phyloP scores from a whole-genome alignment of 1,140 invertebrate species.

The Dendroctonus ponderosae region DNA sequence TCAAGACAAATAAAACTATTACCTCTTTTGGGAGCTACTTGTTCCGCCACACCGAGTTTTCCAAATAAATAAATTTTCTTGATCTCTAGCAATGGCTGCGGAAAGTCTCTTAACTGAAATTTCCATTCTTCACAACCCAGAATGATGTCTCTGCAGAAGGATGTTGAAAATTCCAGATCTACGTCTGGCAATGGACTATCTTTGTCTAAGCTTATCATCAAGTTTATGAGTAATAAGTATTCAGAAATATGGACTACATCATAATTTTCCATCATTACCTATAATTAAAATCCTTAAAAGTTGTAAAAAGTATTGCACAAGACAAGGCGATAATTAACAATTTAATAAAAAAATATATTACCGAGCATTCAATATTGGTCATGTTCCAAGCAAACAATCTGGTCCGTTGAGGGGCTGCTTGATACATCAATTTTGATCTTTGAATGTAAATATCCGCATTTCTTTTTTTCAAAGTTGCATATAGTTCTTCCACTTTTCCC shows the following conservation, averaged over 20 bases:
- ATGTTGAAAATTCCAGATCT: slow-evolving; percentile 82
- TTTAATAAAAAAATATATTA: slow-evolving; percentile 12
- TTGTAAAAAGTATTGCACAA: too few relatives aligned
- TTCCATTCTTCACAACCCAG: slow-evolving; percentile 81
- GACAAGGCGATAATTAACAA: neutral
- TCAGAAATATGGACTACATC: neutral
- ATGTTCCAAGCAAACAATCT: slow-evolving; percentile 80
- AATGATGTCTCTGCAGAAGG: slow-evolving; percentile 88
- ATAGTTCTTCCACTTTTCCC: slow-evolving; percentile 86
- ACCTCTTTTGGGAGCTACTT: slow-evolving; percentile 76
- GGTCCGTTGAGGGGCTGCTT: slow-evolving; percentile 68
- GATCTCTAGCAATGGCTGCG: slow-evolving; percentile 85
- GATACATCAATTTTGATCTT: slow-evolving; percentile 78
- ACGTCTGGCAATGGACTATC: slow-evolving; percentile 91
- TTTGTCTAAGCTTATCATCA: slow-evolving; percentile 60
- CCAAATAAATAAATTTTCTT: slow-evolving; percentile 85
- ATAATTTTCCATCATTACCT: slow-evolving; percentile 17
- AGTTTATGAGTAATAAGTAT: too few relatives aligned
- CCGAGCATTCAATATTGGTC: slow-evolving; percentile 64
- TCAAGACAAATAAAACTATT: slow-evolving; percentile 19
- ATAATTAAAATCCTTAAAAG: neutral
- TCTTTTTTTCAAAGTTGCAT: slow-evolving; percentile 79
- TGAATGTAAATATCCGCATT: slow-evolving; percentile 96
- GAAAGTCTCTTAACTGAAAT: slow-evolving; percentile 92
- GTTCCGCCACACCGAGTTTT: slow-evolving; percentile 85